Base-by-base conservation (phyloP, 2,797 vertebrate species). In the Leuciscus waleckii region DNA sequence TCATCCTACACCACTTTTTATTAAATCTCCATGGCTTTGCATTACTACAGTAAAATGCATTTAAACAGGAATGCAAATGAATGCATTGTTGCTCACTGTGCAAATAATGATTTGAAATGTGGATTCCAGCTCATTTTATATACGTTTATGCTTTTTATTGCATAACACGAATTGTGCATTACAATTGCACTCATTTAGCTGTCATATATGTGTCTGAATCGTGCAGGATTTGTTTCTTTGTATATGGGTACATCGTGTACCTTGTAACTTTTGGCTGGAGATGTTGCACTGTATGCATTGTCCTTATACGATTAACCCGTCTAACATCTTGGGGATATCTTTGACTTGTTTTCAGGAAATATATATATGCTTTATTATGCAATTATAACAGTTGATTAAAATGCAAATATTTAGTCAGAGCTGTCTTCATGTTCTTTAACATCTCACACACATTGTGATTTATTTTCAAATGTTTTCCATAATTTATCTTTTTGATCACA, bases 1-100 rank as follows among this genome's bases (percentile, higher is more conserved):
- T 76, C 61, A 61, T 70, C 39, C 69, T 46, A 79, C 85, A 43
- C 14, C 74, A 85, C 29, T 51, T 85, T 85, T 73, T 8, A 37
- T 49, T 51, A 29, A 10, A 35, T 65, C 19, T 71, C 32, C 16
- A 37, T 23, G 19, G 65, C 4, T 46, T 74, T 51, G 10, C 54
- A 37, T 21, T 39, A 6, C 19, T 79, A 23, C 19, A 39, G 19
- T 26, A 17, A 46, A 46, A 71, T 49, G 41, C 68, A 39, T 51
- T 63, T 7, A 10, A 61, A 8, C 9, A 63, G 7, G 1, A 39
- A 73, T n/a, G 54, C 43, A 77, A 32, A 39, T 1, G 1, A 2
- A 16, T 71, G 51, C 51, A 71, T 6, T 51, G 23, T 77, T 58
- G 46, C 19, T 26, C 21, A 14, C 10, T 32, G 9, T 29, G 23